Conservation (phyloP, 2,113 vertebrate genomes). For the Oncorhynchus keta region DNA sequence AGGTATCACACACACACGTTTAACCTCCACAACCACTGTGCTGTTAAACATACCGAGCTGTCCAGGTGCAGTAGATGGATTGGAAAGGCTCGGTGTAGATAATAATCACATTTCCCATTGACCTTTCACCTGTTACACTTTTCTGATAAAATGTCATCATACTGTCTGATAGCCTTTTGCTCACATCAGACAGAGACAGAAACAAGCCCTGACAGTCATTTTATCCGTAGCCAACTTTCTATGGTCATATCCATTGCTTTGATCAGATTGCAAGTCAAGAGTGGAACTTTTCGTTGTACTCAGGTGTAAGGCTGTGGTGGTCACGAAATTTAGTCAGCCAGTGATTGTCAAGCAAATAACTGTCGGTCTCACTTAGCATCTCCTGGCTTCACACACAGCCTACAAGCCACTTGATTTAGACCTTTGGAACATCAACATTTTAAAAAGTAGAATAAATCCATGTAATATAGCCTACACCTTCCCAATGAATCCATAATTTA, state of each 20-base stretch:
- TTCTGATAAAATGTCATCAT: neutral
- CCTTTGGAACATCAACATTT: too few species aligned
- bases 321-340: too few species aligned
- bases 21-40: neutral
- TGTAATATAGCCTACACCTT: too few species aligned
- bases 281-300: conserved; percentile 34
- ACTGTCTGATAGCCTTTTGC: neutral
- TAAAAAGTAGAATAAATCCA: too few species aligned
- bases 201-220: neutral
- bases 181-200: neutral
- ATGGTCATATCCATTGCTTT: neutral
- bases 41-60: neutral
- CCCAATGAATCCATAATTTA: too few species aligned
- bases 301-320: too few species aligned
- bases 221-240: neutral
- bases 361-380: too few species aligned
- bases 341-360: too few species aligned
- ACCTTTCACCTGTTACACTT: neutral
- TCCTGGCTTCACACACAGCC: too few species aligned
- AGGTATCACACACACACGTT: neutral
- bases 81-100: neutral
- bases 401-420: too few species aligned
- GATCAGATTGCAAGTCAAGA: conserved; percentile 15
- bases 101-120: neutral
- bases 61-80: neutral